Evolutionary conservation across 2,888 invertebrate genomes (phyloP), one percentile per base, ranked within the genome.

Genomic region (Belgica antarctica): DNA sequence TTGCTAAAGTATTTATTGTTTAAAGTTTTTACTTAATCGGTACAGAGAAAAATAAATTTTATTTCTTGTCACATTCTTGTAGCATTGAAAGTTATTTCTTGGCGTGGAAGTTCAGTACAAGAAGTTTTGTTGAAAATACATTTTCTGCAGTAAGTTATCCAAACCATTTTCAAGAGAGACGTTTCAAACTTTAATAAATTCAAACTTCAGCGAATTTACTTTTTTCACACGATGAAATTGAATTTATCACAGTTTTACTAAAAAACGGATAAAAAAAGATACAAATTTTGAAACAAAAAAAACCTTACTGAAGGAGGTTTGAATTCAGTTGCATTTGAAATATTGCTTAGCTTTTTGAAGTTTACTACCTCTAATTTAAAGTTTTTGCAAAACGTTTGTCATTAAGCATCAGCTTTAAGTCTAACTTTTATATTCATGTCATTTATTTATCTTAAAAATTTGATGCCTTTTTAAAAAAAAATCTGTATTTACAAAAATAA

Each of bases 191-290:
- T n/a, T n/a, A n/a, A n/a, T n/a, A n/a, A 31, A 8, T 31, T 31
- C 34, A 31, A 31, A 8, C 7, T 31, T 8, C 34, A 31, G 12
- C 12, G 7, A 31, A 31, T 5, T 31, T 31, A 31, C 12, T 31
- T 31, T 8, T 31, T 34, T 62, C 22, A 31, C 15, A 25, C 27
- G n/a, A 31, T 34, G 31, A 8, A 17, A 62, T 31, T 62, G 12
- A 62, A 31, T 62, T 62, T 62, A 62, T 62, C 62, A 62, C 62
- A 62, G 62, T 15, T 62, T 22, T 34, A 62, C 62, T 36, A n/a
- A n/a, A n/a, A n/a, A n/a, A n/a, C n/a, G n/a, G n/a, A n/a, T n/a
- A n/a, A n/a, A n/a, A n/a, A n/a, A n/a, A n/a, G n/a, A n/a, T n/a
- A n/a, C n/a, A n/a, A n/a, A n/a, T n/a, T n/a, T n/a, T n/a, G n/a